Percentiles rank a stretch among this genome's conserved stretches.
Evolutionary conservation across 2,888 invertebrate species (phyloP).

Genomic region (Diabrotica balteata): DNA sequence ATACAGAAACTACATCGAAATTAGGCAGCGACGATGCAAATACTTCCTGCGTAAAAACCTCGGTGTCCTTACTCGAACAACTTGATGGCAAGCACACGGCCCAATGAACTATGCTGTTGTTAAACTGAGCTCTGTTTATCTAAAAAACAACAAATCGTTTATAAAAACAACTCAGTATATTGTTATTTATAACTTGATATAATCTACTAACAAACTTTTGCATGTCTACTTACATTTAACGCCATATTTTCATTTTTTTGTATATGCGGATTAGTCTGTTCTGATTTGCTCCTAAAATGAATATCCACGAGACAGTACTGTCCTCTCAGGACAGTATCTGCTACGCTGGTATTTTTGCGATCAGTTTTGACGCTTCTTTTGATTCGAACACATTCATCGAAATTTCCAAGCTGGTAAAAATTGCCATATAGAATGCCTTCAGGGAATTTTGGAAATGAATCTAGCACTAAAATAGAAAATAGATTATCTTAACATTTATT

Average conservation of each 20-base stretch:
- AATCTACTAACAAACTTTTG: constrained; percentile 4
- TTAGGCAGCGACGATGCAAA: constrained; percentile 45
- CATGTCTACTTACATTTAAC: constrained; percentile 15
- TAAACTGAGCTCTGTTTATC: constrained; percentile 44
- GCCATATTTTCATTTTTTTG: constrained; percentile 23
- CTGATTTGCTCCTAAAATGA: constrained; percentile 31
- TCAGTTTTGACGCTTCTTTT: constrained; percentile 16
- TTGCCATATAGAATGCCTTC: constrained; percentile 73
- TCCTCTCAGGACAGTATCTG: constrained; percentile 59
- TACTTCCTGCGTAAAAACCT: constrained; percentile 60
- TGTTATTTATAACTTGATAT: no score
- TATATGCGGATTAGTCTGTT: constrained; percentile 18
- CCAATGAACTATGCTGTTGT: constrained; percentile 63
- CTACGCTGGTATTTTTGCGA: constrained; percentile 3
- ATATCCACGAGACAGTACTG: constrained; percentile 72
- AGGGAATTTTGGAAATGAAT: constrained; percentile 74
- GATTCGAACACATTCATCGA: constrained; percentile 71
- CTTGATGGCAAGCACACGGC: constrained; percentile 70
- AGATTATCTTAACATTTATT: no score
- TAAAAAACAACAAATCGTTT: constrained; percentile 21
- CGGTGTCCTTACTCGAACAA: constrained; percentile 64
- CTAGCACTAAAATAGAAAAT: constrained; percentile 67
- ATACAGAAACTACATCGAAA: constrained; percentile 43
- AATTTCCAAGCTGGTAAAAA: constrained; percentile 75
- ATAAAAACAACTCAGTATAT: background rate